Evolutionary conservation across 2,797 vertebrate genomes (phyloP), one percentile per base, ranked within the genome.

Genomic region (Chiroxiphia lanceolata): DNA sequence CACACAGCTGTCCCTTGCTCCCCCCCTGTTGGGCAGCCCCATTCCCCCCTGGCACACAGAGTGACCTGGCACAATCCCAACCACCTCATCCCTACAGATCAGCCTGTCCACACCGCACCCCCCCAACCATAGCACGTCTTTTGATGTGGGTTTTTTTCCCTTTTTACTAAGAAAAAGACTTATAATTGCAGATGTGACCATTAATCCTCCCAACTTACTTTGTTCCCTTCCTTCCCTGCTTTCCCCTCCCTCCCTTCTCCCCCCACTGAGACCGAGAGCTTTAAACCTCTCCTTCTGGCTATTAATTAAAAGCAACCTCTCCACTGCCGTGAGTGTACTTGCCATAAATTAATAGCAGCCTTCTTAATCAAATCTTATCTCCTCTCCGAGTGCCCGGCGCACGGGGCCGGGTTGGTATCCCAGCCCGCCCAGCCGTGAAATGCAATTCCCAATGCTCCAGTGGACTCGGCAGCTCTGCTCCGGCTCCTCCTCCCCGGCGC

Each of bases 241-340:
- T 57, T 86, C 68, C 69, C 56, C 77, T 36, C 87, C 87, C 74
- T 68, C 63, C 67, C 34, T 79, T 92, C 87, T 87, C 87, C 79
- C 83, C 93, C 94, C 5, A 36, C 90, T 11, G 96, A 97, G 97
- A 97, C 97, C 92, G n/a, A 53, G 92, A 91, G 97, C 94, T 88
- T 95, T 87, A 87, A 92, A 96, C 94, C 85, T 92, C 97, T 98
- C 97, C 98, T 98, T 91, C 97, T 98, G 98, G 97, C 98, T 98
- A 98, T 98, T 98, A 98, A 99, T 99, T 99, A 99, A 98, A 98
- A 98, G 97, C 97, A 96, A 97, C 96, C 98, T 98, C 98, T 98
- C 97, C 95, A 96, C 98, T 97, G 97, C 98, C 96, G 33, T 78
- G 94, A 95, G 97, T 93, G 91, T 97, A 97, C 98, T 98, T 93